phyloP scores from a whole-genome alignment of 2,888 invertebrate genomes.

The Scaptodrosophila latifasciaeformis region DNA sequence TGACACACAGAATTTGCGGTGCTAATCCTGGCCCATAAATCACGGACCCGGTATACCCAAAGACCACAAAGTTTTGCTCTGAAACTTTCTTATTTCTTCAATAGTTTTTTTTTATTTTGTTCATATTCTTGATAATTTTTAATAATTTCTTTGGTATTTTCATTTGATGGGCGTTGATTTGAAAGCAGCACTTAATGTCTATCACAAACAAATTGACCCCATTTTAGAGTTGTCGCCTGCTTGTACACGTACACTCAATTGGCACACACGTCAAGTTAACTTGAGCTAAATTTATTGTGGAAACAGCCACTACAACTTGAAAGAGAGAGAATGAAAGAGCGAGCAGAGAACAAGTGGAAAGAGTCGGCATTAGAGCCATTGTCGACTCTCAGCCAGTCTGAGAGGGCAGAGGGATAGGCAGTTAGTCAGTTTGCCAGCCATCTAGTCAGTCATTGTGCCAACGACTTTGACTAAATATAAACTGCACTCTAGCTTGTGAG shows the following conservation, averaged over 20 bases:
- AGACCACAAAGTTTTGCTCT: neutral
- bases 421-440: neutral
- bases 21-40: constrained; percentile 58
- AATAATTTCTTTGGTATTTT: neutral
- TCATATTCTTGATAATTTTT: neutral
- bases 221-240: neutral
- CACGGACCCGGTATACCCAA: constrained; percentile 29
- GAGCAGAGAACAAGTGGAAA: too few relatives aligned
- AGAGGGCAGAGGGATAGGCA: neutral
- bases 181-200: too few relatives aligned
- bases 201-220: neutral
- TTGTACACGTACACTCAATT: constrained; percentile 40
- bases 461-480: constrained; percentile 61
- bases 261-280: constrained; percentile 50
- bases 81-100: neutral
- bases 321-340: neutral
- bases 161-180: too few relatives aligned
- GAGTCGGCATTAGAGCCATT: too few relatives aligned
- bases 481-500: constrained; percentile 41
- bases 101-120: neutral
- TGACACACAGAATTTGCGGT: constrained; percentile 65
- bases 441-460: constrained; percentile 32
- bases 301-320: neutral
- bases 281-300: constrained; percentile 46
- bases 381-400: neutral